Base-by-base conservation (phyloP, 2,797 vertebrate species). In the Poeciliopsis paucimaculata region DNA sequence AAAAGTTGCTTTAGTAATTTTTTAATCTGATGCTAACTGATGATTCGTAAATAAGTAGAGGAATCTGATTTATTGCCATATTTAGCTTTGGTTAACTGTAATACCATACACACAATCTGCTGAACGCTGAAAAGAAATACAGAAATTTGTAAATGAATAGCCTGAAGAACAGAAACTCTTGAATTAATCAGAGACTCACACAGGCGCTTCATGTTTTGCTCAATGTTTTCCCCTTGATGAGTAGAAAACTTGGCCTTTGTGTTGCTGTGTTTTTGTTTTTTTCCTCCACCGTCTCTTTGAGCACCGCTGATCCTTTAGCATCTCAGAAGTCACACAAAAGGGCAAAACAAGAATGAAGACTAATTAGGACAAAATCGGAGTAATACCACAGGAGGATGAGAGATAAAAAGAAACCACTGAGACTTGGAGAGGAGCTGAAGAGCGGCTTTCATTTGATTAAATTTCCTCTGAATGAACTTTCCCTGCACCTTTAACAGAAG, bases 341-440 rank as follows among this genome's bases (percentile, higher is more conserved):
- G 87, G 72, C 89, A 76, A 79, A 84, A 85, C 79, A 93, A 88
- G 79, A 87, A 78, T 0, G 49, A 57, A 88, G 85, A 85, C 82
- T 91, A 91, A 93, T 93, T 91, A 91, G 85, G 74, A 80, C 60
- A 80, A 78, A 88, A 77, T 80, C 51, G 64, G 87, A 73, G 73
- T 80, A 45, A 72, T 71, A 73, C 64, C 12, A 72, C 2, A 41
- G 16, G 60, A 75, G 84, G 88, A 89, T 88, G 77, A 90, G 91
- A 87, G 84, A 76, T 13, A 82, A 31, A 41, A 74, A 62, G 79
- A 82, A 73, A 72, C 39, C 12, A 77, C 46, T 18, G 73, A 77
- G 82, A 36, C 74, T 76, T 41, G 26, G 28, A 60, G 73, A 72
- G 76, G 80, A 31, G 73, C 77, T 87, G 55, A 66, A 78, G 79